Base-by-base conservation (phyloP, 2,797 vertebrate genomes). In the Pseudochirops corinnae region DNA sequence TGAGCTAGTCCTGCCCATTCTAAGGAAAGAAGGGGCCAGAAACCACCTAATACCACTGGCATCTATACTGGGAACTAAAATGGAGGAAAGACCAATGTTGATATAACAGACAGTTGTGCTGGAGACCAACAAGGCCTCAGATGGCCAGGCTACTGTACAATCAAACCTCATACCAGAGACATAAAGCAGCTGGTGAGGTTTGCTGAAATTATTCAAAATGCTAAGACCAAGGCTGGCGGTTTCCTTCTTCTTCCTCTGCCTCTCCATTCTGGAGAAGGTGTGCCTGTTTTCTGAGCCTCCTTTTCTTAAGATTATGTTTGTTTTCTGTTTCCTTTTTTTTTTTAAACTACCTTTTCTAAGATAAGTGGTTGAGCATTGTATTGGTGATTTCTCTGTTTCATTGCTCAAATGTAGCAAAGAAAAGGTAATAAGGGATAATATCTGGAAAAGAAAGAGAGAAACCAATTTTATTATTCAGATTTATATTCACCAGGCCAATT, bases 351-450 rank as follows among this genome's bases (percentile, higher is more conserved):
- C 18, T 74, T 39, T 74, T 74, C 67, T 74, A 74, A 39, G 67
- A 74, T 74, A 74, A 74, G n/a, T 39, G n/a, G n/a, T 39, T 74
- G 13, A 18, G 62, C 33, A n/a, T 67, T 67, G 62, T n/a, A 67
- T n/a, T 67, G 67, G 67, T 74, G 67, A 74, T 74, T 74, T 74
- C n/a, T 74, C 67, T 74, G n/a, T 74, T 74, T 74, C 67, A 74
- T 21, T 74, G 67, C 67, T 74, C 67, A 74, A 74, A 39, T 39
- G n/a, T 74, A 39, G n/a, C n/a, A 74, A 18, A 74, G 67, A 74
- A 74, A 21, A 74, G 67, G 18, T 74, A 74, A 74, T 39, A 74
- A 74, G 67, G 67, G n/a, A 16, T 39, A 74, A 39, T 24, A 39
- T 39, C n/a, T 74, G 18, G n/a, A 6, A 74, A 21, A 74, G 67